Evolutionary conservation across 2,888 invertebrate species (phyloP), one percentile per base, ranked within the genome.

Genomic region (Heliconius cydno): DNA sequence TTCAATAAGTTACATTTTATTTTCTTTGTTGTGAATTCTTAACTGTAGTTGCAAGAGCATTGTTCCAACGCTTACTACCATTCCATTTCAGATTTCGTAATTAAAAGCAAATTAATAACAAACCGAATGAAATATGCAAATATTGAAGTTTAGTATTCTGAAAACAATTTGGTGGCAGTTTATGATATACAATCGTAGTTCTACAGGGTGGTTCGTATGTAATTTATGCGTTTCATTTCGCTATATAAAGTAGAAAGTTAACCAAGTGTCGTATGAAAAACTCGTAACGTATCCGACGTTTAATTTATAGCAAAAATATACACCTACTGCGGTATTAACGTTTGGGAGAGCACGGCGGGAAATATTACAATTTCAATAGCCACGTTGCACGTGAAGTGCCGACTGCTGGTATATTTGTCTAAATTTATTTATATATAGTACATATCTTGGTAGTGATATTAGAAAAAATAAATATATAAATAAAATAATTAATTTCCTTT

Each of bases 151-250:
- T 65, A 65, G 63, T 28, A 28, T 75, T 75, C 75, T 28, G 63
- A 78, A 73, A 78, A 75, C 75, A 75, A 63, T 75, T 75, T 75
- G 65, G 74, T 34, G 46, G n/a, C 72, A 77, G 80, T 81, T 82
- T 82, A 81, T 82, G 82, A 82, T 76, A 81, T 81, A 82, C 82
- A 78, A 81, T 75, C 78, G 79, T 76, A 79, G 82, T 83, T 82
- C 76, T 52, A 66, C 76, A 76, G 79, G 73, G 66, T 78, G 77
- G 72, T 80, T 68, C 80, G 81, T 76, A 34, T 83, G 90, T 91
- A 92, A 94, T 94, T 94, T 94, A 94, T 94, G 94, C 81, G 89
- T 94, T 94, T 93, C 92, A 94, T 94, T 94, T 93, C 89, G 90
- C 91, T 87, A 90, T 90, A 90, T 90, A 91, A 91, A 91, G 91